Base-by-base conservation (phyloP, 1,140 invertebrate species). In the Drosophila virilis region DNA sequence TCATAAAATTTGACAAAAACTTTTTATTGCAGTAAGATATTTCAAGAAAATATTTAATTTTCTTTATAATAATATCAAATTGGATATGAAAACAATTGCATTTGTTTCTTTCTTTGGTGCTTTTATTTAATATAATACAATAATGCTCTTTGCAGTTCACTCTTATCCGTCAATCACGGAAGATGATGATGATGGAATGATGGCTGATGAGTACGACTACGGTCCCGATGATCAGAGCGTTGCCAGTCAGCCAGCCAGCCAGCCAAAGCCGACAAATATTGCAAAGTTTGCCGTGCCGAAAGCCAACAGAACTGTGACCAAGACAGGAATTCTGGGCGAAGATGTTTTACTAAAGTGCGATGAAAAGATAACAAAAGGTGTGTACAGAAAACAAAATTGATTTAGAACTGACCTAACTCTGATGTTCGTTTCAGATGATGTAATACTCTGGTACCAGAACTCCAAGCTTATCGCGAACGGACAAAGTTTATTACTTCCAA, bases 281-380 rank as follows among this genome's bases (percentile, higher is more conserved):
- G 13, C n/a, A 48, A 62, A 28, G 7, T 32, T 13, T 8, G 0
- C 4, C 2, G 1, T 13, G 0, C n/a, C 40, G 10, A 38, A 33
- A 9, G 28, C 32, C 6, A 79, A 68, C 46, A 77, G 43, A 43
- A 79, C 55, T 1, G 1, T 64, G 2, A 61, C 51, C 3, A 50
- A 77, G 6, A 80, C 59, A 0, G 84, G 84, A 6, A 62, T 80
- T 6, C 57, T 77, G 7, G 80, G 80, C 9, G 46, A 88, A 15
- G 67, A 88, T 51, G 71, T 88, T 13, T 38, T 64, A 0, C 64
- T 88, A 0, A 69, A 72, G 38, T 88, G 84, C 22, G 77, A 78
- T 32, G 37, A 60, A 9, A 67, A 74, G 0, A 60, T 46, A 5
- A 46, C 42, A 0, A 68, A 60, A 17, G 8, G 85, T 88, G 48